These are phyloP conservation scores for Mercenaria mercenaria DNA, from an alignment of 1,140 invertebrate species.

Conservation along the genomic window DNA sequence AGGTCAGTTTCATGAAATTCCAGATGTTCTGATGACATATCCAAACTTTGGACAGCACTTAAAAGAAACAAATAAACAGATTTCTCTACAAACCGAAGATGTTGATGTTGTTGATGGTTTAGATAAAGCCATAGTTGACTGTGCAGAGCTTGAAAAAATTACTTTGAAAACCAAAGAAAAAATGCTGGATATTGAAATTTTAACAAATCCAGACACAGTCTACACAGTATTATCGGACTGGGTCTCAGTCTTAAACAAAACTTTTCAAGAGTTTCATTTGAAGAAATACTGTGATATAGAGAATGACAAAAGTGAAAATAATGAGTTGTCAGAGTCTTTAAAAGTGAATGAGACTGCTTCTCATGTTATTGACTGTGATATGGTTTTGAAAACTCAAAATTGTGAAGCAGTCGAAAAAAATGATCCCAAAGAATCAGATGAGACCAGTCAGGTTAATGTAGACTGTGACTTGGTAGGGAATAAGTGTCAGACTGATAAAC, in stretches of 20 bases:
- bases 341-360: neutral
- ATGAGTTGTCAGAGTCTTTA: neutral
- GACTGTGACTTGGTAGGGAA: neutral
- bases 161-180: slow-evolving; percentile 22
- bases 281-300: neutral
- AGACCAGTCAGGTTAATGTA: neutral
- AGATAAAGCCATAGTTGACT: slow-evolving; percentile 10
- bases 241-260: slow-evolving; percentile 56
- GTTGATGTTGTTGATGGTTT: neutral
- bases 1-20: neutral
- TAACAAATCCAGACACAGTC: slow-evolving; percentile 14
- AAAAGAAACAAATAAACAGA: neutral
- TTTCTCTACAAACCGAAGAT: neutral
- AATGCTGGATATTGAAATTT: slow-evolving; percentile 11
- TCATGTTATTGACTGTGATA: neutral
- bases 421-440: neutral
- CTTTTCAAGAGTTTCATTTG: slow-evolving; percentile 40
- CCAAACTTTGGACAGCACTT: neutral
- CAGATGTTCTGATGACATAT: neutral
- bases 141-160: neutral
- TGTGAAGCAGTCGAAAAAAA: neutral
- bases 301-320: neutral
- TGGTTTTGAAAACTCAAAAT: too few species aligned
- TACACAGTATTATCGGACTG: slow-evolving; percentile 25
- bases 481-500: neutral